These are phyloP conservation scores for Melitaea athalia DNA, from an alignment of 2,888 invertebrate genomes.

Conservation along the genomic window DNA sequence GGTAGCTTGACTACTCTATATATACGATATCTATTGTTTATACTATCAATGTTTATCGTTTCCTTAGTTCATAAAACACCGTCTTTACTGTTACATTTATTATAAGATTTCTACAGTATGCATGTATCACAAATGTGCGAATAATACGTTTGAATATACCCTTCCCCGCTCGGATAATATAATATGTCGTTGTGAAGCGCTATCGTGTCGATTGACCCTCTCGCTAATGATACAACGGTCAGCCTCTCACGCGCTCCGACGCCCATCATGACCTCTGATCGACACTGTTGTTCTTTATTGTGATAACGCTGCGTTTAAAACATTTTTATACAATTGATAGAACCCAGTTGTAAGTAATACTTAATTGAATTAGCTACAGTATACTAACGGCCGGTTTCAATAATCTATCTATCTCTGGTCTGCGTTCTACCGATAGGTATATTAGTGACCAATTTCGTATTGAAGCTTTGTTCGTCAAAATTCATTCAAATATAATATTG, in stretches of 20 bases:
- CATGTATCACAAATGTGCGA: not conserved
- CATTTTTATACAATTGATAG: not conserved
- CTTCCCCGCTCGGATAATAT: slow-evolving; percentile 20
- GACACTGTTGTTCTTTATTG: slow-evolving; percentile 12
- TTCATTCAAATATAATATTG: no score
- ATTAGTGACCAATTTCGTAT: no score
- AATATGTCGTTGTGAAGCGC: slow-evolving; percentile 19
- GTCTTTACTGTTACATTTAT: not conserved
- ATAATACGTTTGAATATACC: slow-evolving; percentile 21
- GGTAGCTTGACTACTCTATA: no score
- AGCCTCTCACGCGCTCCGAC: slow-evolving; percentile 15
- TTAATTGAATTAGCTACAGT: no score
- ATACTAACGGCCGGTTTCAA: no score
- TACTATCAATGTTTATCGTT: not conserved
- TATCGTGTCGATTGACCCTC: slow-evolving; percentile 24
- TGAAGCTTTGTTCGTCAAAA: no score
- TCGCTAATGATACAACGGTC: slow-evolving; percentile 22
- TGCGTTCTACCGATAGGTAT: no score
- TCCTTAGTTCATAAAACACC: not conserved
- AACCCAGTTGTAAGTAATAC: no score
- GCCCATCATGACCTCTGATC: slow-evolving; percentile 20
- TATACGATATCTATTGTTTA: no score
- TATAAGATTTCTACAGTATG: slow-evolving; percentile 6
- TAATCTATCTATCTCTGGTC: no score
- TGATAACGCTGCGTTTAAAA: slow-evolving; percentile 7